Conservation (phyloP, 2,888 invertebrate species). For the Tenthredo notha region DNA sequence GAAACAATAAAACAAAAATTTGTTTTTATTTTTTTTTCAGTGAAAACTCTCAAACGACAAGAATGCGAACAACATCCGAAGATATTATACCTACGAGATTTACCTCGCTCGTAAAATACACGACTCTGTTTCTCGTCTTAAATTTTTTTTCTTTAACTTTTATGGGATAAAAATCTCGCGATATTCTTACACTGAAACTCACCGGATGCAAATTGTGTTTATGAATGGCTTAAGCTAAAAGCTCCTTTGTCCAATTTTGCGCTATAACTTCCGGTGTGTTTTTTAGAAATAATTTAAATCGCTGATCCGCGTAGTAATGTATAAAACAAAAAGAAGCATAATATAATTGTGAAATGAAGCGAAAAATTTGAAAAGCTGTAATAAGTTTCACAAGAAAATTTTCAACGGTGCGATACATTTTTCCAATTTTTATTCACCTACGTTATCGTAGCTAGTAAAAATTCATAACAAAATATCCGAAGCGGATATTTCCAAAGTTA, state of each 20-base stretch:
- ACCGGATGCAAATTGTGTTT: not conserved
- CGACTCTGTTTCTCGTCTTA: slow-evolving; percentile 15
- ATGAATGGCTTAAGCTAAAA: not conserved
- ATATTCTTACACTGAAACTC: not conserved
- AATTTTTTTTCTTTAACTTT: not conserved
- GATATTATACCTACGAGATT: not conserved
- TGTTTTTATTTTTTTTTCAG: not conserved
- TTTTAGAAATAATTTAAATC: not conserved
- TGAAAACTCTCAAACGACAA: not conserved
- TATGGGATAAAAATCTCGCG: not conserved
- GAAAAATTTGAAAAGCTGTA: not conserved
- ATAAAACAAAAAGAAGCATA: not conserved
- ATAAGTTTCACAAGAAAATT: not conserved
- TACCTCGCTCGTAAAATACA: slow-evolving; percentile 36
- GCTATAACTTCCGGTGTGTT: not conserved
- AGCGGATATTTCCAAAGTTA: not conserved
- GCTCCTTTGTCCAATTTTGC: not conserved
- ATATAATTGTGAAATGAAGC: not conserved
- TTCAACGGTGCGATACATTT: not conserved
- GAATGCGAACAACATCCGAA: slow-evolving; percentile 16
- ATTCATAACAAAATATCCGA: not conserved
- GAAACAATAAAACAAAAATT: not conserved
- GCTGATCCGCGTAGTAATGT: not conserved
- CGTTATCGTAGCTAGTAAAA: not conserved
- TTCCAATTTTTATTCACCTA: not conserved